Conservation (phyloP, 2,113 vertebrate genomes). For the Ochotona curzoniae region DNA sequence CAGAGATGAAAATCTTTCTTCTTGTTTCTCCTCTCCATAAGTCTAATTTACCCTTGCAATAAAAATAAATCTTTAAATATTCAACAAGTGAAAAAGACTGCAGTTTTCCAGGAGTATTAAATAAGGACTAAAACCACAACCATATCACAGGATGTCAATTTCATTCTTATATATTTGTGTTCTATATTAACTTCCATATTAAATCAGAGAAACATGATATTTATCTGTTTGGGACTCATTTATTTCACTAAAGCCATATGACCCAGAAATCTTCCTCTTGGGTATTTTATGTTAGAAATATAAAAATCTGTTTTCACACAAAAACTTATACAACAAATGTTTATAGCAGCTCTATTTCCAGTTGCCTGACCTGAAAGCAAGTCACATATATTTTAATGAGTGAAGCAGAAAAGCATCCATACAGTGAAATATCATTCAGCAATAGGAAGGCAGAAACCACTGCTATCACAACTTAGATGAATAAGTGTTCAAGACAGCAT, state of each 20-base stretch:
- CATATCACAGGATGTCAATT: no score
- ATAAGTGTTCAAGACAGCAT: not conserved
- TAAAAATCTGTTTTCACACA: not conserved
- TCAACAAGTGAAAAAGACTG: no score
- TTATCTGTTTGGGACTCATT: no score
- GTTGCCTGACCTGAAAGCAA: not conserved
- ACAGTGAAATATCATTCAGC: not conserved
- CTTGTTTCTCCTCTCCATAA: no score
- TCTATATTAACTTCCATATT: no score
- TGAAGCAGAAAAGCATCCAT: not conserved
- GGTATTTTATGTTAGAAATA: not conserved
- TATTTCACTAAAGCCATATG: not conserved
- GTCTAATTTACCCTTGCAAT: no score
- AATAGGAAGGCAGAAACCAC: not conserved
- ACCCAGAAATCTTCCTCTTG: not conserved
- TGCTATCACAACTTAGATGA: not conserved
- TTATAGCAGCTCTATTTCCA: not conserved
- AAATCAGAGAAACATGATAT: no score
- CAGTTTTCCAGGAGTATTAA: no score
- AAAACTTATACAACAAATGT: not conserved
- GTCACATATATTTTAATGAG: not conserved
- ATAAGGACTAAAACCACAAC: no score
- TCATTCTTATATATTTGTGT: no score
- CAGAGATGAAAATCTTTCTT: no score
- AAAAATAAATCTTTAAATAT: no score